Percentiles rank a stretch among this genome's conserved stretches.
Evolutionary conservation across 64 coral and sea anemone species (phyloP).

Genomic region (Montipora capricornis): DNA sequence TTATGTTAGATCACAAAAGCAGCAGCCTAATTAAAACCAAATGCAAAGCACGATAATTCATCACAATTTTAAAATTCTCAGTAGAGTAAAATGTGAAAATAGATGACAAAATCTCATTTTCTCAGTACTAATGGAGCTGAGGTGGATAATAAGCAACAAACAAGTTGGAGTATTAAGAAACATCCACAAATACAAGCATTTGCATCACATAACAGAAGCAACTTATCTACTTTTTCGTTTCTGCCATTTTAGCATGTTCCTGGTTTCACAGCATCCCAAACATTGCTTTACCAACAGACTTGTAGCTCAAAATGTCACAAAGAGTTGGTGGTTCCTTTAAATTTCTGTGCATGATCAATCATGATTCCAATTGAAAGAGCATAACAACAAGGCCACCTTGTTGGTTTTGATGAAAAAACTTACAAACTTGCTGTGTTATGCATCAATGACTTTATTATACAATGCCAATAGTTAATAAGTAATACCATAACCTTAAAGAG

Average conservation of each 20-base stretch:
- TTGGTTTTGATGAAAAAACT: not conserved
- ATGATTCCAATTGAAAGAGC: not conserved
- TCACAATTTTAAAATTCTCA: too few species aligned
- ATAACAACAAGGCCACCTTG: not conserved
- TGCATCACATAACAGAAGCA: not conserved
- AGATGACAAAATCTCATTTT: too few species aligned
- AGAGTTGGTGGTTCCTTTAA: not conserved
- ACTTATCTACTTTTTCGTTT: conserved; percentile 30
- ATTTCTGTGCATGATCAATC: not conserved
- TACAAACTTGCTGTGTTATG: not conserved
- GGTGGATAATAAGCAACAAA: not conserved
- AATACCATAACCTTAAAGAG: not conserved
- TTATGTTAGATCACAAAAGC: too few species aligned
- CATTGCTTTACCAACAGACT: not conserved
- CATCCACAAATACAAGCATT: conserved; percentile 8
- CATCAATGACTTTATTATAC: conserved; percentile 4
- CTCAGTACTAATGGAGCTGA: too few species aligned
- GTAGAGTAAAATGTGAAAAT: too few species aligned
- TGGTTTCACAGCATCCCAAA: not conserved
- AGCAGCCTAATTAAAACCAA: not conserved
- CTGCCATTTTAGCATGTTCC: conserved; percentile 46
- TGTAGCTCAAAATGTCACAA: not conserved
- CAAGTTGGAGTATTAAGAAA: conserved; percentile 11
- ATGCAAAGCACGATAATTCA: too few species aligned
- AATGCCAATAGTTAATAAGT: conserved; percentile 22